Conservation (phyloP, 2,888 invertebrate genomes). For the Macrosiphum euphorbiae region DNA sequence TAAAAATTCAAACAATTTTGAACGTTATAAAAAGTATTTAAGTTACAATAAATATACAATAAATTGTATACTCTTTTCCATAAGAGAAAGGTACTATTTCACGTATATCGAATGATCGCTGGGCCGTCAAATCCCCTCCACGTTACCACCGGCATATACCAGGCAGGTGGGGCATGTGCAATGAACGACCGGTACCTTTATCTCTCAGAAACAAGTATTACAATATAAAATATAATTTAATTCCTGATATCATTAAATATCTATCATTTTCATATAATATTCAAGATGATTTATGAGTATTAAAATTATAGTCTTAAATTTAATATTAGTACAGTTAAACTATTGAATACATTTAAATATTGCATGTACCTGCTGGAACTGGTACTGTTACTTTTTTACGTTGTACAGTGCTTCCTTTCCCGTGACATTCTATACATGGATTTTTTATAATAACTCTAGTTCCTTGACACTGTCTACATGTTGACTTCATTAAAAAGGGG, state of each 20-base stretch:
- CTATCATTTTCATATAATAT: neutral
- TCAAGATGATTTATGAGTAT: neutral
- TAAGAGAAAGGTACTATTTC: too few relatives aligned
- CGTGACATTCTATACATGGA: conserved; percentile 93
- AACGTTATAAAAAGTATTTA: neutral
- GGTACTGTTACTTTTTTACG: conserved; percentile 90
- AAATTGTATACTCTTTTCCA: too few relatives aligned
- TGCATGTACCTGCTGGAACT: conserved; percentile 82
- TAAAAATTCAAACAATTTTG: too few relatives aligned
- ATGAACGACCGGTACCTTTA: too few relatives aligned
- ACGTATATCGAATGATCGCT: too few relatives aligned
- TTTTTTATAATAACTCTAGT: conserved; percentile 86
- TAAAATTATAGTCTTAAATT: neutral
- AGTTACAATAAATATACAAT: neutral
- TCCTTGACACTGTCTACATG: conserved; percentile 93
- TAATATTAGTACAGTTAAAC: neutral
- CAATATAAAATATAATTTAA: neutral
- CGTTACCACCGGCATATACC: too few relatives aligned
- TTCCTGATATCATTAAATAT: neutral
- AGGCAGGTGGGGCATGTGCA: too few relatives aligned
- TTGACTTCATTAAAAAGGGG: conserved; percentile 96
- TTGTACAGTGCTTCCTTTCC: conserved; percentile 92
- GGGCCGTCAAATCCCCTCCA: too few relatives aligned
- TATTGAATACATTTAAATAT: neutral
- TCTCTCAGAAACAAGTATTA: too few relatives aligned